Percentiles rank a stretch among this genome's conserved stretches.
Evolutionary conservation across 1,140 invertebrate genomes (phyloP).

Genomic region (Dendroctonus valens): DNA sequence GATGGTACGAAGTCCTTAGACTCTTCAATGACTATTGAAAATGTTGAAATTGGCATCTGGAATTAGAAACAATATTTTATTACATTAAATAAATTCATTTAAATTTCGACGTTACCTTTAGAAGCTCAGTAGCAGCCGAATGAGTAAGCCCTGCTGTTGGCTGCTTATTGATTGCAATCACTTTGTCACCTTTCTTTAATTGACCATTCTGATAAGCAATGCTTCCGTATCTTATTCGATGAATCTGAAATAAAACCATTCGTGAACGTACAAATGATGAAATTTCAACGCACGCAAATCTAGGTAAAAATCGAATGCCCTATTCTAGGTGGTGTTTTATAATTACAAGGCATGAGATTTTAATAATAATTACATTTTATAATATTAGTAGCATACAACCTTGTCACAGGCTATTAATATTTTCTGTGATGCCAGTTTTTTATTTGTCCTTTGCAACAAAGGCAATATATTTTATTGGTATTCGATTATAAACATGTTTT

Average conservation of each 20-base stretch:
- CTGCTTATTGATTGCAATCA: slow-evolving; percentile 86
- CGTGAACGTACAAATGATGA: too few species aligned
- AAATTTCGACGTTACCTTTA: slow-evolving; percentile 63
- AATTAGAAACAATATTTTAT: slow-evolving; percentile 10
- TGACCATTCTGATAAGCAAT: slow-evolving; percentile 81
- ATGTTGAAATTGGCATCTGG: slow-evolving; percentile 25
- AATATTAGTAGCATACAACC: too few species aligned
- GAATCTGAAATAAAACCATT: slow-evolving; percentile 62
- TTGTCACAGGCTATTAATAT: too few species aligned
- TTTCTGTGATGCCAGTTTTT: too few species aligned
- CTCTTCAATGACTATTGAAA: slow-evolving; percentile 34
- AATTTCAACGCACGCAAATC: too few species aligned
- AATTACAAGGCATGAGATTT: too few species aligned
- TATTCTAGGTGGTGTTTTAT: too few species aligned
- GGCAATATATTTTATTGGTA: too few species aligned
- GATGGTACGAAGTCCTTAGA: slow-evolving; percentile 22
- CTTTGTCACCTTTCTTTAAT: slow-evolving; percentile 82
- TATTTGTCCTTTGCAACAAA: too few species aligned
- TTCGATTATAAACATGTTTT: too few species aligned
- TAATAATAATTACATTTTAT: too few species aligned
- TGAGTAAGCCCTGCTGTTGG: slow-evolving; percentile 79
- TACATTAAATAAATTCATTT: neutral
- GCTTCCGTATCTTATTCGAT: slow-evolving; percentile 81
- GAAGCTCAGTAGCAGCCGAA: slow-evolving; percentile 76
- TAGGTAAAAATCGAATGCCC: too few species aligned